Evolutionary conservation across 2,113 vertebrate genomes (phyloP).

Genomic region (Actinemys pallida): DNA sequence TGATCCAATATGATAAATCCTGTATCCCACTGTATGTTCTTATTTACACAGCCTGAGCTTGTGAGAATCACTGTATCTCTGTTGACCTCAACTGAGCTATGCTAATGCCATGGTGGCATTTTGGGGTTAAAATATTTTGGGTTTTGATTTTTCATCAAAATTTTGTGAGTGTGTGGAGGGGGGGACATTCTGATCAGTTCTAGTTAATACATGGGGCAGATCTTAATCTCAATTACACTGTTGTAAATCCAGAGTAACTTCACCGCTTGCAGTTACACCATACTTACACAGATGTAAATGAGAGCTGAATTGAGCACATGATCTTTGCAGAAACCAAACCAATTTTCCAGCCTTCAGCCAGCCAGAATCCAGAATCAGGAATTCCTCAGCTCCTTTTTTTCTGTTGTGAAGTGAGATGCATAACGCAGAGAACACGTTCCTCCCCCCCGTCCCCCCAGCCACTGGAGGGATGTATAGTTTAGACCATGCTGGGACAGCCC

Average conservation of each 20-base stretch:
- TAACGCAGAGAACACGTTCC: background rate
- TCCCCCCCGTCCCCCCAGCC: background rate
- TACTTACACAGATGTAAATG: background rate
- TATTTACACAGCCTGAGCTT: background rate
- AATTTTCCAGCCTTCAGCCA: background rate
- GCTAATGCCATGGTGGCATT: background rate
- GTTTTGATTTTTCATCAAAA: background rate
- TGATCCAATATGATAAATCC: background rate
- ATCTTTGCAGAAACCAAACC: background rate
- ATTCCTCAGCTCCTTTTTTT: background rate
- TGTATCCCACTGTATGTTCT: background rate
- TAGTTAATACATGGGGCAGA: accelerated
- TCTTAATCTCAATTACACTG: background rate
- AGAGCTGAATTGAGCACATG: background rate
- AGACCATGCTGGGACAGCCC: background rate
- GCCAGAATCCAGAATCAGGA: background rate
- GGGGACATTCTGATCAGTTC: background rate
- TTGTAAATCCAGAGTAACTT: background rate
- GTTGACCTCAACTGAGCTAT: background rate
- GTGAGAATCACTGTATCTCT: background rate
- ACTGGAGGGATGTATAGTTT: background rate
- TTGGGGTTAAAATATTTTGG: background rate
- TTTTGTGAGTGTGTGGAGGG: background rate
- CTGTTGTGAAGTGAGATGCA: background rate
- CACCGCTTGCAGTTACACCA: background rate